Percentiles rank a stretch among this genome's conserved stretches.
phyloP scores from a whole-genome alignment of 2,113 vertebrate species.

The Protomyctophum bolini region DNA sequence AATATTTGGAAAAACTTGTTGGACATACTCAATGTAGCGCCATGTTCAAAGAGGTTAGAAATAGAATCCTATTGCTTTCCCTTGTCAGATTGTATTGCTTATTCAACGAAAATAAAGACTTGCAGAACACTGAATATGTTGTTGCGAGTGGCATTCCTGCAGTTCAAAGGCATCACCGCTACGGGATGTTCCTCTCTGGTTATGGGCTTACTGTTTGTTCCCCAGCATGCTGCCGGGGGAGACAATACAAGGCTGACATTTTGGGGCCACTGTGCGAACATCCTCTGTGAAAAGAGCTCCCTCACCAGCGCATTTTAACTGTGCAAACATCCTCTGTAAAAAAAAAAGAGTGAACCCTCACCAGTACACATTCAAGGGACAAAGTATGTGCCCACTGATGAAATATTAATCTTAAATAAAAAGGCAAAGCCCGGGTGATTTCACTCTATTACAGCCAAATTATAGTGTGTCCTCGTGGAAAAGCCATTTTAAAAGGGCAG shows the following conservation, averaged over 20 bases:
- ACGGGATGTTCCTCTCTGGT: background rate
- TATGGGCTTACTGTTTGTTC: conserved; percentile 2
- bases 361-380: conserved; percentile 14
- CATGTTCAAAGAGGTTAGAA: too few relatives aligned
- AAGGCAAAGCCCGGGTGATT: conserved; percentile 18
- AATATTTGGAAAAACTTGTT: too few relatives aligned
- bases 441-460: conserved; percentile 8
- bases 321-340: conserved; percentile 5
- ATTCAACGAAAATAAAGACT: too few relatives aligned
- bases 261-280: conserved; percentile 30
- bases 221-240: background rate
- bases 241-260: conserved; percentile 31
- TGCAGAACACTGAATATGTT: background rate
- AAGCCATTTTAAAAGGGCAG: conserved; percentile 6
- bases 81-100: too few relatives aligned
- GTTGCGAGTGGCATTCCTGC: background rate
- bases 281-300: background rate
- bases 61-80: too few relatives aligned
- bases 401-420: conserved; percentile 51
- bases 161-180: background rate
- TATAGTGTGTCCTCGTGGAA: conserved; percentile 28
- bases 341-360: background rate
- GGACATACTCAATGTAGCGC: too few relatives aligned
- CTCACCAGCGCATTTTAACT: background rate
- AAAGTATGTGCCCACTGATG: conserved; percentile 13